Percentiles rank a stretch among this genome's conserved stretches.
Evolutionary conservation across 2,113 vertebrate species (phyloP).

Genomic region (Merops nubicus): DNA sequence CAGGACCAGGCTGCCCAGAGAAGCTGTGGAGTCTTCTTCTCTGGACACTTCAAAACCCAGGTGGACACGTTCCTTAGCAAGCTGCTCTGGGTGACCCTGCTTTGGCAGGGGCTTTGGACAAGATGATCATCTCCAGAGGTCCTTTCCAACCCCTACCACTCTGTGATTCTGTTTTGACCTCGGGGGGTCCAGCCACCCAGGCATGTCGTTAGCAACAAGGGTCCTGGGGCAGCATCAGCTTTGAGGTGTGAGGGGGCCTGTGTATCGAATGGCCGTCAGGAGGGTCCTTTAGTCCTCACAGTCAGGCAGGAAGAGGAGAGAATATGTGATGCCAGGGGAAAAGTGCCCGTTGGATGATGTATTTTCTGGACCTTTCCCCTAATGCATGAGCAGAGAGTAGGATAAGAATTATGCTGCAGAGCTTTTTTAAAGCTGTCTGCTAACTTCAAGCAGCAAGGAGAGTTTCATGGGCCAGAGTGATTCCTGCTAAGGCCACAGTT

Average conservation of each 20-base stretch:
- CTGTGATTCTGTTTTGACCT: no score
- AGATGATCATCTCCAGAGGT: no score
- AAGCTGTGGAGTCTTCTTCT: no score
- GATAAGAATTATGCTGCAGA: rapidly evolving
- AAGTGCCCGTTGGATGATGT: rapidly evolving
- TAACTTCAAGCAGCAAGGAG: background rate
- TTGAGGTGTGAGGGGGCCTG: rapidly evolving
- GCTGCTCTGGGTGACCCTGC: no score
- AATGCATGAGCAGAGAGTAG: background rate
- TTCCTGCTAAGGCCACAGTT: rapidly evolving
- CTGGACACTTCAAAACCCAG: no score
- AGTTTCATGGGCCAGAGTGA: background rate
- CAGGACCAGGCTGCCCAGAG: no score
- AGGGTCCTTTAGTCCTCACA: rapidly evolving
- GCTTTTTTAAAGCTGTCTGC: background rate
- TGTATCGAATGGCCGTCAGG: rapidly evolving
- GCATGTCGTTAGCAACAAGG: background rate
- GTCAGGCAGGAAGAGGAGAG: rapidly evolving
- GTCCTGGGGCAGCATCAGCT: rapidly evolving
- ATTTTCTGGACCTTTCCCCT: background rate
- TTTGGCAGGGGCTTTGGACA: no score
- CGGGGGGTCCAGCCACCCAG: rapidly evolving
- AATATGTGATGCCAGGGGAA: rapidly evolving
- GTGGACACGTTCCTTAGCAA: no score
- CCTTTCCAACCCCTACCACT: no score